Percentiles rank a stretch among this genome's conserved stretches.
Evolutionary conservation across 37 sponge, comb jelly and placozoan species (phyloP).

Genomic region (Beroe forskalii): DNA sequence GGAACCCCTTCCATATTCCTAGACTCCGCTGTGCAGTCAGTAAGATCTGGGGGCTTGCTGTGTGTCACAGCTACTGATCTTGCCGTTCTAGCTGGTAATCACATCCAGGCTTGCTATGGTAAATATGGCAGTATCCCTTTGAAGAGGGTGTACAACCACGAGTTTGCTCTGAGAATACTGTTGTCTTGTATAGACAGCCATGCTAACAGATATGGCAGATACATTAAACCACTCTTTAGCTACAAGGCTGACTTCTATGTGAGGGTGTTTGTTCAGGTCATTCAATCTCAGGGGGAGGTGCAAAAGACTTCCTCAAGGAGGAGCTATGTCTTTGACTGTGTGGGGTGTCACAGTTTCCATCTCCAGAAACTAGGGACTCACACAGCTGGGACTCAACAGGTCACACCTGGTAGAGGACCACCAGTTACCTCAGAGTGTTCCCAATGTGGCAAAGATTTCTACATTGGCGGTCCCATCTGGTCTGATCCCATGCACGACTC

Average conservation of each 20-base stretch:
- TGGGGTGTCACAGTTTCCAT: constrained; percentile 86
- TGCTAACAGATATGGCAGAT: constrained; percentile 37
- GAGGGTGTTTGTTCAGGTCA: constrained; percentile 13
- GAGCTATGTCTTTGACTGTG: constrained; percentile 84
- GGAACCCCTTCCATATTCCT: constrained; percentile 87
- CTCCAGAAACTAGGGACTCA: constrained; percentile 70
- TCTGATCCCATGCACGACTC: constrained; percentile 81
- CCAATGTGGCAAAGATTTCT: background rate
- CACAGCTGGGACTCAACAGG: background rate
- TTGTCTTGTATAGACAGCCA: constrained; percentile 14
- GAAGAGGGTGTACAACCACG: constrained; percentile 26
- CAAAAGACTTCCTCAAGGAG: constrained; percentile 74
- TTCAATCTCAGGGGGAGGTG: constrained; percentile 60
- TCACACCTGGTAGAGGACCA: constrained; percentile 23
- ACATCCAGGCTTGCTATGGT: constrained; percentile 79
- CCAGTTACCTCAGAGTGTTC: background rate
- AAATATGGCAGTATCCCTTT: constrained; percentile 74
- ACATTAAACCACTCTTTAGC: constrained; percentile 13
- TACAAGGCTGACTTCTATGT: constrained; percentile 54
- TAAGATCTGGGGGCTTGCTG: constrained; percentile 82
- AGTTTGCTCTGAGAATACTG: constrained; percentile 26
- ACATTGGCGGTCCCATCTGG: constrained; percentile 97
- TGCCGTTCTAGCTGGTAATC: constrained; percentile 91
- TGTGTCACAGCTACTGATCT: constrained; percentile 97
- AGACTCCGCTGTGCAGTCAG: constrained; percentile 86